phyloP scores from a whole-genome alignment of 2,888 invertebrate genomes.

The Rotaria magnacalcarata region DNA sequence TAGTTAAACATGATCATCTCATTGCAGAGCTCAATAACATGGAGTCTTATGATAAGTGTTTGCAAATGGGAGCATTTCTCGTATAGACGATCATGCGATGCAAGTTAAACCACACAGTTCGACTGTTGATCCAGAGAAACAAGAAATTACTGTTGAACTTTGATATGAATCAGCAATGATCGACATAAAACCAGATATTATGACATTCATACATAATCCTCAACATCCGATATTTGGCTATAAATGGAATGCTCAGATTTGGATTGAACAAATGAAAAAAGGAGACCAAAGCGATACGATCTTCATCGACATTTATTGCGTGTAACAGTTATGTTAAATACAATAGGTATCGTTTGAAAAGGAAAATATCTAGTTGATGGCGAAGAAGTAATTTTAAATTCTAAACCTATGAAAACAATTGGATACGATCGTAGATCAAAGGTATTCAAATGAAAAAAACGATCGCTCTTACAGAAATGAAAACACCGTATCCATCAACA shows the following conservation, averaged over 20 bases:
- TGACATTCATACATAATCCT: neutral
- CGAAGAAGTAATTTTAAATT: neutral
- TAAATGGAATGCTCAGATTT: neutral
- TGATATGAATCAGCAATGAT: neutral
- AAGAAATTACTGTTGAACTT: neutral
- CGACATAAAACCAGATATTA: neutral
- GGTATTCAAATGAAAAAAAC: neutral
- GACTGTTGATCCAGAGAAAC: neutral
- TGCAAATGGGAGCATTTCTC: neutral
- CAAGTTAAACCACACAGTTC: neutral
- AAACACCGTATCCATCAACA: neutral
- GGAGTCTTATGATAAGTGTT: neutral
- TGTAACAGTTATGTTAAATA: neutral
- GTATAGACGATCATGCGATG: neutral
- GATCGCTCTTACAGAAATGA: neutral
- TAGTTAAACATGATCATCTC: too few species aligned
- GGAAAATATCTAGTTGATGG: neutral
- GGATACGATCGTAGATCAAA: neutral
- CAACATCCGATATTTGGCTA: constrained; percentile 15
- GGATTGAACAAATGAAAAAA: neutral
- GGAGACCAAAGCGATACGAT: neutral
- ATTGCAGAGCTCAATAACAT: neutral
- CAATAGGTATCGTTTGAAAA: neutral
- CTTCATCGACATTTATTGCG: neutral
- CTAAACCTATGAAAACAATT: neutral